Base-by-base conservation (phyloP, 2,113 vertebrate genomes). In the Macrotis lagotis region DNA sequence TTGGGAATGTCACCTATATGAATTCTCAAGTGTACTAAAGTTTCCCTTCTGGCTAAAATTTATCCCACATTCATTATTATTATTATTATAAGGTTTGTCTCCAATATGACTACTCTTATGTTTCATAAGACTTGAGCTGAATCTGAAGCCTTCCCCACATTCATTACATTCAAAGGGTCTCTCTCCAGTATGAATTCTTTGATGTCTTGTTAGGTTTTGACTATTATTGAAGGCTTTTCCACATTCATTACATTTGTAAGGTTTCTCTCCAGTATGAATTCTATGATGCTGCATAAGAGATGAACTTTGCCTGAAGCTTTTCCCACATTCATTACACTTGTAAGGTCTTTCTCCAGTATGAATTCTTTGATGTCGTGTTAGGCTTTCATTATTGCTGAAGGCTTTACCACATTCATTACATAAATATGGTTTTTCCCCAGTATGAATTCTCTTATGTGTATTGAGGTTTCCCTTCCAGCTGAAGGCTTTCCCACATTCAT, bases 61-160 rank as follows among this genome's bases (percentile, higher is more conserved):
- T 44, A 83, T 83, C 66, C n/a, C 66, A 83, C 66, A 83, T 44
- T 83, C 66, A 83, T 83, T 83, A 83, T 74, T 74, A 74, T 83
- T 83, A 83, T 83, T 74, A 74, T 83, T 83, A 83, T 83, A 83
- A 83, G 66, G 66, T 83, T 83, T 83, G 66, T 83, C 66, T 83
- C 66, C 66, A 83, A 83, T 83, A 83, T 83, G 66, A 83, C 66
- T 83, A 83, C 66, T 83, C 66, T 83, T 83, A 83, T 83, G 66
- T 83, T 83, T 83, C 66, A 83, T 83, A 44, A 83, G 66, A 44
- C 66, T 83, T 83, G 66, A 83, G 66, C 66, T 83, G 37, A 83
- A 83, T 83, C 66, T 83, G 66, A 83, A 83, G 66, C 66, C 66
- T 83, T 83, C 66, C 19, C 66, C 66, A 83, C 66, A 83, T 83